phyloP scores from a whole-genome alignment of 2,113 vertebrate species.

The Eonycteris spelaea region DNA sequence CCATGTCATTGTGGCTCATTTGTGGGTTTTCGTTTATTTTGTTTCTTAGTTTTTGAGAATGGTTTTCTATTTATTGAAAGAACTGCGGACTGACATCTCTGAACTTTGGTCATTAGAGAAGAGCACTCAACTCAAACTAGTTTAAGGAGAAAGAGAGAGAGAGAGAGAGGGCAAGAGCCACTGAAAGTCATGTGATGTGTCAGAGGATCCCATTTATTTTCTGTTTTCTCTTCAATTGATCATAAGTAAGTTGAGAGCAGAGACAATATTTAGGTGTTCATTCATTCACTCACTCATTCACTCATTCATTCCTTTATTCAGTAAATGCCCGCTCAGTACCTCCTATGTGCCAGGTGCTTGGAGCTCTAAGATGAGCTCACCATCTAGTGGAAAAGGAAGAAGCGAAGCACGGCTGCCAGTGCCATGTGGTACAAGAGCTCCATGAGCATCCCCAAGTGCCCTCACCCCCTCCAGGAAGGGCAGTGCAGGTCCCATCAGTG shows the following conservation, averaged over 20 bases:
- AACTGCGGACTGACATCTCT: not conserved
- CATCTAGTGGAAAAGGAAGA: not conserved
- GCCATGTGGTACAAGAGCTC: not conserved
- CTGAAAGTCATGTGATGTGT: accelerated
- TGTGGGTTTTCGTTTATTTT: not conserved
- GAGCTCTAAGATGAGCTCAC: not conserved
- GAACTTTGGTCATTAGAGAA: not conserved
- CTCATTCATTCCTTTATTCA: not conserved
- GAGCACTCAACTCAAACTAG: not conserved
- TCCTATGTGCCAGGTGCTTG: not conserved
- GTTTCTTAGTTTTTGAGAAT: not conserved
- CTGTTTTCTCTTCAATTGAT: not conserved
- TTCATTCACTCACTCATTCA: not conserved
- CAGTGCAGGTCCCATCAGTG: not conserved
- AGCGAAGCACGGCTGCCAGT: not conserved
- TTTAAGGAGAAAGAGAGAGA: not conserved
- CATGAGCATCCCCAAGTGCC: not conserved
- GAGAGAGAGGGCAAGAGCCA: not conserved
- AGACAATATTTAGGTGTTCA: not conserved
- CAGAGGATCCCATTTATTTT: not conserved
- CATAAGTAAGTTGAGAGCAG: not conserved
- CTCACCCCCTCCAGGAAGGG: not conserved
- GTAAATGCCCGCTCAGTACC: not conserved
- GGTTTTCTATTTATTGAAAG: not conserved
- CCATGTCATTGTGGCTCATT: not conserved